Conservation (phyloP, 2,888 invertebrate genomes). For the Sarcophaga caerulescens region DNA sequence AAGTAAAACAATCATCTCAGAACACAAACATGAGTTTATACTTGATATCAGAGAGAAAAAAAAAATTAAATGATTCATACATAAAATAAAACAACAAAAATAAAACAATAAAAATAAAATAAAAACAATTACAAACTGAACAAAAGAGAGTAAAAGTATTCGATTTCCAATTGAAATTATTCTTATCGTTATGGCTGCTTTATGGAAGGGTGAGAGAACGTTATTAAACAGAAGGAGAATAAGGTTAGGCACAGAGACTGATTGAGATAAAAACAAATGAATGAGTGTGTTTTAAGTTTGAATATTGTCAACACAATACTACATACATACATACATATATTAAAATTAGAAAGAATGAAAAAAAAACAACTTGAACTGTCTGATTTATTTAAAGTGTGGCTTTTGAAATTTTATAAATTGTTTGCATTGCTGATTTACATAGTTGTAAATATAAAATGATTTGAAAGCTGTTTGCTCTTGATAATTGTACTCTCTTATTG, state of each 20-base stretch:
- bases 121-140: slow-evolving; percentile 29
- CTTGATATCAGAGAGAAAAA: slow-evolving; percentile 11
- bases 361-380: not conserved
- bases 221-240: not conserved
- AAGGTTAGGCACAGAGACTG: not conserved
- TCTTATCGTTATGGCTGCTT: slow-evolving; percentile 27
- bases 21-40: slow-evolving; percentile 19
- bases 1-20: slow-evolving; percentile 24
- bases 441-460: not conserved
- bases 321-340: too few species aligned
- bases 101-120: not conserved
- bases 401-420: too few species aligned
- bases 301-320: too few species aligned
- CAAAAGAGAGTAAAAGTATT: slow-evolving; percentile 10
- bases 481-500: not conserved
- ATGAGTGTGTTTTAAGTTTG: too few species aligned
- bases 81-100: too few species aligned
- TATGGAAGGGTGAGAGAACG: not conserved
- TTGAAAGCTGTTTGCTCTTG: slow-evolving; percentile 37
- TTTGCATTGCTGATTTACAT: too few species aligned
- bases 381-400: too few species aligned
- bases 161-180: slow-evolving; percentile 50
- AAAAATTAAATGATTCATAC: slow-evolving; percentile 46
- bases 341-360: slow-evolving; percentile 11
- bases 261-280: not conserved